These are phyloP conservation scores for Scaptomyza polygonia DNA, from an alignment of 2,888 invertebrate species.

Conservation along the genomic window DNA sequence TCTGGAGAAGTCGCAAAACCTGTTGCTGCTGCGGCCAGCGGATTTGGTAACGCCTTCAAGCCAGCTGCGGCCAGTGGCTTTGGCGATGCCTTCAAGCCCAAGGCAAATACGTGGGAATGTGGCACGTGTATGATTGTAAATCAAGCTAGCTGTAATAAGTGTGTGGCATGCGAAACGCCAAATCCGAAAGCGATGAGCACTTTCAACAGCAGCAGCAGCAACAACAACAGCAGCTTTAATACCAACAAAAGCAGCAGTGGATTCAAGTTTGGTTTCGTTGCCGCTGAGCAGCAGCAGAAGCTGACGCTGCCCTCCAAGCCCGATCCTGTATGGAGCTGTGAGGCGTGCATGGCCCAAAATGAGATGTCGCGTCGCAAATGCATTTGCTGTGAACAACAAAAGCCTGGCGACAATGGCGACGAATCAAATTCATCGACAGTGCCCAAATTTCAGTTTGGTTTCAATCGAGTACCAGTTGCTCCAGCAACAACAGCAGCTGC, in stretches of 20 bases:
- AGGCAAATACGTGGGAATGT: constrained; percentile 87
- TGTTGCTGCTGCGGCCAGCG: not conserved
- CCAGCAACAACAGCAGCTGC: constrained; percentile 20
- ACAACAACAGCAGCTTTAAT: constrained; percentile 10
- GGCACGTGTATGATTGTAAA: constrained; percentile 86
- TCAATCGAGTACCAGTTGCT: constrained; percentile 45
- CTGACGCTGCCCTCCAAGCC: constrained; percentile 80
- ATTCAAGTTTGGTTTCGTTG: constrained; percentile 60
- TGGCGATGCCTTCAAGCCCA: constrained; percentile 85
- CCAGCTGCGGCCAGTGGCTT: constrained; percentile 54
- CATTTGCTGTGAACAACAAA: constrained; percentile 86
- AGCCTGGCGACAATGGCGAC: constrained; percentile 82
- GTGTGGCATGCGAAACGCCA: constrained; percentile 86
- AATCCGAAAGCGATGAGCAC: constrained; percentile 77
- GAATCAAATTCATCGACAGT: constrained; percentile 40
- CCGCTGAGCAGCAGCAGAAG: constrained; percentile 6
- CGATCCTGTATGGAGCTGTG: constrained; percentile 87
- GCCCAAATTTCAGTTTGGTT: constrained; percentile 82
- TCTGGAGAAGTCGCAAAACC: not conserved
- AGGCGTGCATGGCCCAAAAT: constrained; percentile 87
- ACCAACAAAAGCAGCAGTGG: constrained; percentile 15
- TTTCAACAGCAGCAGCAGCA: constrained; percentile 14
- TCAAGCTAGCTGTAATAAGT: constrained; percentile 83
- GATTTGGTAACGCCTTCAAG: not conserved
- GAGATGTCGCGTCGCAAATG: constrained; percentile 85